Base-by-base conservation (phyloP, 2,888 invertebrate genomes). In the Papilio demoleus region DNA sequence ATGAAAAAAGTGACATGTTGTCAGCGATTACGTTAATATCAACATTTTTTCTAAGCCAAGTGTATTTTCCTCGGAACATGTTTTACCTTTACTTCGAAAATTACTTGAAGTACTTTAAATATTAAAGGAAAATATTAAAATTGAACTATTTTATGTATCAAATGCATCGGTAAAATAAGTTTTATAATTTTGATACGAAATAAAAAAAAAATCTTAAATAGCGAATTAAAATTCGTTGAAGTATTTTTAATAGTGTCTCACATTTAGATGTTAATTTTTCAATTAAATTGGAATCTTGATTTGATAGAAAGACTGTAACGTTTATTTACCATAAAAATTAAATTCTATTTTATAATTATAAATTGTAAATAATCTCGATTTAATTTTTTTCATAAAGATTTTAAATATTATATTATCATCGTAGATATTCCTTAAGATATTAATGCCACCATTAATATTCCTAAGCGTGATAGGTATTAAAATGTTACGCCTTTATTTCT, bases 401-500 rank as follows among this genome's bases (percentile, higher is more conserved):
- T 53, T 2, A 56, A 56, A n/a, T 6, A 56, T 17, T 22, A 42
- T 60, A n/a, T 53, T 61, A 65, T 47, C 34, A 40, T 17, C 22
- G 63, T 38, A 40, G 58, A 34, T 68, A 65, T 53, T 58, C 38
- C 22, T 42, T 31, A n/a, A 53, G 59, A 68, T 68, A 68, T 70
- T 65, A 70, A 70, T 70, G 61, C 14, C 24, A n/a, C 45, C 69
- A 70, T 70, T 70, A 70, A 70, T 65, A 70, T 70, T 70, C 69
- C 22, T 56, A 56, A 58, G 65, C 69, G 62, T 42, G 69, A 68
- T 68, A 50, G 65, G 64, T 68, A 68, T 68, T 68, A 68, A 68
- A 64, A 68, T 65, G 68, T 68, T 68, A 68, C 69, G 69, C 69
- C 65, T 70, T 70, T 70, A 65, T 70, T 70, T 62, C 60, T 68